A percentile compares a stretch with the other conserved stretches of the same genome.
phyloP scores from a whole-genome alignment of 2,797 vertebrate species.

The Phyllotis vaccarum region DNA sequence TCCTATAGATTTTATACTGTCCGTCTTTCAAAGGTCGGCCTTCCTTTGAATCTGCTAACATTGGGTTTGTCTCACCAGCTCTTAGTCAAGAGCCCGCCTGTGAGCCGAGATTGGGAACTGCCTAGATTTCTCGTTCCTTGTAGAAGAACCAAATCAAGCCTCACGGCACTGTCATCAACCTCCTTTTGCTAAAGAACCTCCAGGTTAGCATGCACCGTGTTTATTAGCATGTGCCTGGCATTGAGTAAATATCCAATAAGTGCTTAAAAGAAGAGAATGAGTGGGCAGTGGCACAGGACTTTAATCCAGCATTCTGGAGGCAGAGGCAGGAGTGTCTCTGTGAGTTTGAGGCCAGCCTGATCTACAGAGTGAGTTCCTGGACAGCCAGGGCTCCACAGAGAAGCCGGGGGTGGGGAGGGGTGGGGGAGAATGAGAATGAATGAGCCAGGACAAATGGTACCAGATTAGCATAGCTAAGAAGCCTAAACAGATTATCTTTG shows the following conservation, averaged over 20 bases:
- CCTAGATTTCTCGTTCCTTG: neutral
- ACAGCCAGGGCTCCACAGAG: neutral
- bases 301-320: neutral
- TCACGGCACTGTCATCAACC: neutral
- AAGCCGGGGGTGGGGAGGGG: neutral
- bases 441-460: neutral
- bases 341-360: neutral
- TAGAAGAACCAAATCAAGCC: neutral
- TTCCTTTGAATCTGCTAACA: neutral
- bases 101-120: neutral
- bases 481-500: no score
- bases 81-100: neutral
- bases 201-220: neutral
- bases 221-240: neutral
- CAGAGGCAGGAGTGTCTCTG: neutral
- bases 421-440: neutral
- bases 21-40: neutral
- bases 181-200: neutral
- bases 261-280: conserved; percentile 43
- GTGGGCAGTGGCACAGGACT: neutral
- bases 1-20: neutral
- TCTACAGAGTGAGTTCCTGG: neutral
- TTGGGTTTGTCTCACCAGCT: neutral
- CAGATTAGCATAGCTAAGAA: neutral
- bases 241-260: neutral